phyloP scores from a whole-genome alignment of 2,888 invertebrate species.

The Eupithecia subumbrata region DNA sequence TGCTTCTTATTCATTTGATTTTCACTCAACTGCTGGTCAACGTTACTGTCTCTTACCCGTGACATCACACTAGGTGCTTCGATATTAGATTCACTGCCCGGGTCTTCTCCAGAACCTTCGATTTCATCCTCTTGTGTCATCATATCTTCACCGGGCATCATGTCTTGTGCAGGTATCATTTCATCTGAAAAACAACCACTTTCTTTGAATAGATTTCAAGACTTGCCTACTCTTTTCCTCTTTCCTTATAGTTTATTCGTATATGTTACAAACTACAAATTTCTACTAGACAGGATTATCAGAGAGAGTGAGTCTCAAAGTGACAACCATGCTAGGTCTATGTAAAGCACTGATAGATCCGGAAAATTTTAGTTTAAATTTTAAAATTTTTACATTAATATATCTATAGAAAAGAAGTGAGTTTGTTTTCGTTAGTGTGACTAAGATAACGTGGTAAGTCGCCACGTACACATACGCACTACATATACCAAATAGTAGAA shows the following conservation, averaged over 20 bases:
- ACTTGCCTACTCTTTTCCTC: neutral
- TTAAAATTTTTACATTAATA: neutral
- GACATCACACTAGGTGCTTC: constrained; percentile 50
- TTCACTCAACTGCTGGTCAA: neutral
- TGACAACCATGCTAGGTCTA: neutral
- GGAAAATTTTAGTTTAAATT: neutral
- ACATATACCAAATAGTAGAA: neutral
- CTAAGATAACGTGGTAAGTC: neutral
- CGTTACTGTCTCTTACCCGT: constrained; percentile 54
- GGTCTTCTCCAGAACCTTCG: constrained; percentile 84
- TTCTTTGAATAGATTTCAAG: neutral
- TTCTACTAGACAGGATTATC: neutral
- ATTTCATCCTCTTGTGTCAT: constrained; percentile 64
- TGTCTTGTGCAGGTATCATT: constrained; percentile 58
- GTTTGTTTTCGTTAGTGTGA: neutral
- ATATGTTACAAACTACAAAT: neutral
- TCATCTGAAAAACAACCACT: constrained; percentile 40
- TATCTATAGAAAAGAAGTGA: neutral
- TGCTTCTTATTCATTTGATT: too few relatives aligned
- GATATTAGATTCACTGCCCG: constrained; percentile 42
- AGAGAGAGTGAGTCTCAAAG: neutral
- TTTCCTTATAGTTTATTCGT: neutral
- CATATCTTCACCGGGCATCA: constrained; percentile 60
- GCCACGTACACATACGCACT: neutral
- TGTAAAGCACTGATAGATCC: neutral